Evolutionary conservation across 1,140 invertebrate genomes (phyloP), one percentile per base, ranked within the genome.

Genomic region (Diachasmimorpha longicaudata): DNA sequence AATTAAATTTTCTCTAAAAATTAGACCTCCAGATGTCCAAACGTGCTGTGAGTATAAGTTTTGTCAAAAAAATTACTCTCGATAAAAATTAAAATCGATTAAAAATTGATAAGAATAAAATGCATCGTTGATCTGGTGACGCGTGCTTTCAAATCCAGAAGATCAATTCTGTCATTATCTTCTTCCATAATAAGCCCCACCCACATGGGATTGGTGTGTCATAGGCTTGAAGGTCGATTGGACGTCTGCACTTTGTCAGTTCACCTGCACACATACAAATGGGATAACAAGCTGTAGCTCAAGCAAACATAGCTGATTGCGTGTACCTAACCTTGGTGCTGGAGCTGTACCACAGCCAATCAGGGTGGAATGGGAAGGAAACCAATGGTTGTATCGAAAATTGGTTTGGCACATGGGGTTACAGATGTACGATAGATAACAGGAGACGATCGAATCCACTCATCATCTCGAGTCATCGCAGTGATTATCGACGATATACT

Each of bases 271-370:
- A 37, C 70, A 66, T 77, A 75, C 75, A 77, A 80, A 76, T 78
- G 58, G 79, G 77, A 79, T 80, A 80, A 80, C 79, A 80, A 80
- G 79, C 75, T 68, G 58, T 67, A 74, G 75, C 58, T 42, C 69
- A 42, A 52, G 77, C 78, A 80, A 80, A 80, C 79, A 80, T 48
- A 66, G 72, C 76, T 80, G 79, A 80, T 80, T 80, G 79, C 76
- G 77, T 79, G 75, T 77, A 77, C 79, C 75, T 78, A 78, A 79
- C 79, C 79, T 76, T 74, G 72, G 46, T 19, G 55, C 16, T 46
- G 66, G 68, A 69, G 55, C 73, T 75, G 42, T 75, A 44, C 76
- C 74, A 36, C 23, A 76, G 73, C 79, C 79, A 78, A 77, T 75
- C 75, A 79, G 76, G 68, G 70, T 70, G 52, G 68, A 77, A 66